Percentiles rank a stretch among this genome's conserved stretches.
phyloP scores from a whole-genome alignment of 1,140 invertebrate genomes.

The Cryptotermes secundus region DNA sequence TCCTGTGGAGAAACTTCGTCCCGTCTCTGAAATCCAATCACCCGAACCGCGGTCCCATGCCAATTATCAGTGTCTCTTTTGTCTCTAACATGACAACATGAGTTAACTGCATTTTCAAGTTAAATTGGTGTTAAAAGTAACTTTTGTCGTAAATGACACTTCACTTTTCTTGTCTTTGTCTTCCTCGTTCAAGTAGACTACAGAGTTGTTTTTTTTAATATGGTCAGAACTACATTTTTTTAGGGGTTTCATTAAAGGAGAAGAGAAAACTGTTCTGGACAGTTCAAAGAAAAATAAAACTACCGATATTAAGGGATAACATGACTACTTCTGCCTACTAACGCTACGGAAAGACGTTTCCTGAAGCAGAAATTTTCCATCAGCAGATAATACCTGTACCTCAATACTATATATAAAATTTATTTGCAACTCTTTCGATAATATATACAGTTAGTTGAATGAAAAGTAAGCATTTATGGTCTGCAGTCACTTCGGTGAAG shows the following conservation, averaged over 20 bases:
- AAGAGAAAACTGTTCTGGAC: too few relatives aligned
- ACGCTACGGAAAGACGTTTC: too few relatives aligned
- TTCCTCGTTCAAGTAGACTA: neutral
- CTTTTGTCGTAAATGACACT: neutral
- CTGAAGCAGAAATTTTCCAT: too few relatives aligned
- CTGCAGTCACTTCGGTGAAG: too few relatives aligned
- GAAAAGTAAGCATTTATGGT: too few relatives aligned
- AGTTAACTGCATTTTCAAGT: slow-evolving; percentile 6
- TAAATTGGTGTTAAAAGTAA: neutral
- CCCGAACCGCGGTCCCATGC: neutral
- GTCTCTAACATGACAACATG: neutral
- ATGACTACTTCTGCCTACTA: too few relatives aligned
- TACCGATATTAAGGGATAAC: too few relatives aligned
- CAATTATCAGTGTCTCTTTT: neutral
- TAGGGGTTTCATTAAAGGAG: neutral
- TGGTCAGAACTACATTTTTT: neutral
- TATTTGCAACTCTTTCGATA: too few relatives aligned
- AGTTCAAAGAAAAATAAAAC: too few relatives aligned
- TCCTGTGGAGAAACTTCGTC: neutral
- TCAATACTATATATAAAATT: too few relatives aligned
- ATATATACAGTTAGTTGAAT: too few relatives aligned
- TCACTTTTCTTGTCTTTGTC: neutral
- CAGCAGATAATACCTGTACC: too few relatives aligned
- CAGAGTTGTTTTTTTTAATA: neutral
- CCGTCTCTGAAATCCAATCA: neutral